These are phyloP conservation scores for Glyphotaelius pellucidus DNA, from an alignment of 2,888 invertebrate genomes.

Conservation along the genomic window DNA sequence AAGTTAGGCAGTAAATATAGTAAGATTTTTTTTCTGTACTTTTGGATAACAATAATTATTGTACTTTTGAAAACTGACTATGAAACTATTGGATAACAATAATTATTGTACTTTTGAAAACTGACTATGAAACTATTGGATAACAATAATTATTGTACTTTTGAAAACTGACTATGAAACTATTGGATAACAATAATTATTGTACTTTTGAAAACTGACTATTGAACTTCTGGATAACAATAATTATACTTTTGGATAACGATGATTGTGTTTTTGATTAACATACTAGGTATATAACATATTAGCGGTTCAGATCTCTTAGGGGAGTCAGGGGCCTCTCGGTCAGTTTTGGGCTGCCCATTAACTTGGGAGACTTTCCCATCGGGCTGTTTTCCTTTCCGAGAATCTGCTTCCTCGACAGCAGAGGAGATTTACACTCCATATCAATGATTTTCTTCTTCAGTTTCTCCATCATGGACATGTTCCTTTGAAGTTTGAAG, in stretches of 20 bases:
- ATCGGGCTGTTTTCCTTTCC: conserved; percentile 75
- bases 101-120: too few relatives aligned
- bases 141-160: too few relatives aligned
- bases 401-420: conserved; percentile 70
- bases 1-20: too few relatives aligned
- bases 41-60: too few relatives aligned
- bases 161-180: too few relatives aligned
- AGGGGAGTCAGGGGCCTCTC: conserved; percentile 73
- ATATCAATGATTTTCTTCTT: conserved; percentile 67
- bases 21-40: too few relatives aligned
- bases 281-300: not conserved
- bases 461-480: conserved; percentile 72
- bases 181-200: not conserved
- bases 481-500: conserved; percentile 68
- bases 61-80: too few relatives aligned
- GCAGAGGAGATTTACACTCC: conserved; percentile 67
- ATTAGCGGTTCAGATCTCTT: conserved; percentile 71
- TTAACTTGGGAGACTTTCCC: conserved; percentile 69
- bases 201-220: too few relatives aligned
- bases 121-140: too few relatives aligned
- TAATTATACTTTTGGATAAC: not conserved
- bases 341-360: conserved; percentile 68
- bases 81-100: too few relatives aligned
- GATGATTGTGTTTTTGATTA: not conserved
- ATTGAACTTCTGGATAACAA: too few relatives aligned